Percentiles rank a stretch among this genome's conserved stretches.
phyloP scores from a whole-genome alignment of 2,113 vertebrate species.

The Regulus satrapa region DNA sequence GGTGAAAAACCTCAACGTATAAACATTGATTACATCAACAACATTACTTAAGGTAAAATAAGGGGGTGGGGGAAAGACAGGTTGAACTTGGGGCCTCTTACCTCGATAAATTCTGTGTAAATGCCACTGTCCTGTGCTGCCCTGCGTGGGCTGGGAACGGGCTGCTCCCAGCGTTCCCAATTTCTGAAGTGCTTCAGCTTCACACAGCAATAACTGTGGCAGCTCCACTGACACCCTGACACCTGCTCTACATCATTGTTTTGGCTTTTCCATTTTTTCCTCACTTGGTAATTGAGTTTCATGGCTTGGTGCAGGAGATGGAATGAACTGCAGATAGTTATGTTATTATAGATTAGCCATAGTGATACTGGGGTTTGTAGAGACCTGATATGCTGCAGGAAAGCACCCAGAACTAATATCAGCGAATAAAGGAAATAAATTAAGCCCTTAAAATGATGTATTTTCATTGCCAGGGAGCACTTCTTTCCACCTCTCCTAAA shows the following conservation, averaged over 20 bases:
- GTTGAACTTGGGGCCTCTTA: not conserved
- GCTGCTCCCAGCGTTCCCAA: not conserved
- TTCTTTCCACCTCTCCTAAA: not conserved
- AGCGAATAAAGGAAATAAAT: slow-evolving; percentile 21
- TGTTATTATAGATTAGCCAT: slow-evolving; percentile 21
- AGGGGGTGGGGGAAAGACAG: not conserved
- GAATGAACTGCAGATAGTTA: slow-evolving; percentile 11
- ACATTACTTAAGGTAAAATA: not conserved
- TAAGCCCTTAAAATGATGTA: slow-evolving; percentile 5
- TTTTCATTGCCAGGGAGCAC: slow-evolving; percentile 30
- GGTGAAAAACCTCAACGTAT: rapidly evolving
- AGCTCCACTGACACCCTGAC: not conserved
- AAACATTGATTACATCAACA: not conserved
- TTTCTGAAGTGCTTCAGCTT: not conserved
- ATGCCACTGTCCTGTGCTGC: not conserved
- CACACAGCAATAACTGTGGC: not conserved
- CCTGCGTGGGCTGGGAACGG: not conserved
- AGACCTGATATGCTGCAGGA: slow-evolving; percentile 1
- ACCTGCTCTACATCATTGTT: not conserved
- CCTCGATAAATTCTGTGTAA: not conserved
- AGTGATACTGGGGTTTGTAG: not conserved
- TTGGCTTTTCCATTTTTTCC: not conserved
- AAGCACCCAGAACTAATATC: slow-evolving; percentile 16
- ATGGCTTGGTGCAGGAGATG: not conserved
- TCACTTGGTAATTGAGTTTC: slow-evolving; percentile 48